Evolutionary conservation across 1,140 invertebrate genomes (phyloP), one percentile per base, ranked within the genome.

Genomic region (Cotesia chilonis): DNA sequence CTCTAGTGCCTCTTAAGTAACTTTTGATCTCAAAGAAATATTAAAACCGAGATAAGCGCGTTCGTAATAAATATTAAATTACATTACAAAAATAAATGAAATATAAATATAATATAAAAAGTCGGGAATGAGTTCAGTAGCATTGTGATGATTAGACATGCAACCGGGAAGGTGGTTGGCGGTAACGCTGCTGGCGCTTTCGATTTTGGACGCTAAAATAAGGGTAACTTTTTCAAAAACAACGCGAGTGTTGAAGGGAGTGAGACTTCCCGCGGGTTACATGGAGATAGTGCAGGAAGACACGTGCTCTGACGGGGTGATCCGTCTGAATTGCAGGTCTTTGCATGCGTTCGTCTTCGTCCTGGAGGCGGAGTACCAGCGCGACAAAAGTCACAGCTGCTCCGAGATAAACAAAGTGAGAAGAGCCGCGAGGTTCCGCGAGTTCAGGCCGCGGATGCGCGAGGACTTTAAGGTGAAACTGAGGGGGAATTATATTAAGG

Each of bases 271-370:
- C 0, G 79, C 78, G 0, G 81, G 81, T 20, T 78, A 81, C 47
- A 83, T 87, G 82, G 85, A 87, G 55, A 75, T 85, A 20, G 76
- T 87, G 4, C 74, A 85, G 20, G 84, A 86, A 68, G 78, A 80
- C 2, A 81, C 78, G 2, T 87, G 85, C 67, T 85, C 85, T 20
- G 77, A 83, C 38, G 59, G 76, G 0, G 64, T 81, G 0, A 70
- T 84, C 0, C 77, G 85, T 54, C 70, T 87, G 3, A 86, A 84
- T 75, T 81, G 76, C 76, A 80, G 84, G 17, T 86, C 85, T n/a
- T 71, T 86, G 4, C 79, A 75, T 14, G 83, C 84, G 0, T 82
- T 85, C 55, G 78, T 87, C 5, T 83, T 84, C 69, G 71, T 87
- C 12, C 75, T 87, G 61, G 78, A 84, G 60, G 85, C 85, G 3